Percentiles rank a stretch among this genome's conserved stretches.
phyloP scores from a whole-genome alignment of 1,140 invertebrate genomes.

The Diplogasteroides magnus region DNA sequence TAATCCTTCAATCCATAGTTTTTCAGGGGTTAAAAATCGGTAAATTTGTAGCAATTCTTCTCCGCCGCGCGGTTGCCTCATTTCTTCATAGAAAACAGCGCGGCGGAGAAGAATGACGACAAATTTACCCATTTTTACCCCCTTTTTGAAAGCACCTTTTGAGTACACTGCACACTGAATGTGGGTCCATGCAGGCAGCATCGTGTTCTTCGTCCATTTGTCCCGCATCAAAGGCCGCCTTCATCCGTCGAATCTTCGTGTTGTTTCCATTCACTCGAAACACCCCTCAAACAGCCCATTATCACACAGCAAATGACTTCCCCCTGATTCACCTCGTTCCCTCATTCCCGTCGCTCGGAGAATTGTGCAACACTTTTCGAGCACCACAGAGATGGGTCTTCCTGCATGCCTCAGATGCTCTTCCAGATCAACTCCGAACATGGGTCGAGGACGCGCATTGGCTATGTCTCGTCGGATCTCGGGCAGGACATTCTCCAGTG shows the following conservation, averaged over 20 bases:
- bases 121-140: too few species aligned
- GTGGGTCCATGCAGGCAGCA: constrained; percentile 18
- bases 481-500: constrained; percentile 15
- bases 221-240: constrained; percentile 24
- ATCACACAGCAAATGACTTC: background rate
- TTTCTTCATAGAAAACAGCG: too few species aligned
- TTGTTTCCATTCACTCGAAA: constrained; percentile 31
- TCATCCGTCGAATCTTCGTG: constrained; percentile 24
- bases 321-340: constrained; percentile 9
- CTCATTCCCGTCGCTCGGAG: constrained; percentile 14
- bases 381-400: constrained; percentile 12
- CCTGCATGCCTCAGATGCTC: constrained; percentile 16
- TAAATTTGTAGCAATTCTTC: too few species aligned
- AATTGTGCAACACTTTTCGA: constrained; percentile 24
- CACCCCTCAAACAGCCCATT: constrained; percentile 1
- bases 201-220: constrained; percentile 21
- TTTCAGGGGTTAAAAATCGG: too few species aligned
- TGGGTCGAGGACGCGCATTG: constrained; percentile 25
- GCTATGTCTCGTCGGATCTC: constrained; percentile 13
- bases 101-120: too few species aligned
- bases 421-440: constrained; percentile 19
- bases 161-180: constrained; percentile 24
- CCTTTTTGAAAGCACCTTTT: too few species aligned
- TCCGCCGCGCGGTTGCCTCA: too few species aligned
- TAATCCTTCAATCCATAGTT: too few species aligned